phyloP scores from a whole-genome alignment of 2,113 vertebrate genomes.

The Chamaetylas fuelleborni region DNA sequence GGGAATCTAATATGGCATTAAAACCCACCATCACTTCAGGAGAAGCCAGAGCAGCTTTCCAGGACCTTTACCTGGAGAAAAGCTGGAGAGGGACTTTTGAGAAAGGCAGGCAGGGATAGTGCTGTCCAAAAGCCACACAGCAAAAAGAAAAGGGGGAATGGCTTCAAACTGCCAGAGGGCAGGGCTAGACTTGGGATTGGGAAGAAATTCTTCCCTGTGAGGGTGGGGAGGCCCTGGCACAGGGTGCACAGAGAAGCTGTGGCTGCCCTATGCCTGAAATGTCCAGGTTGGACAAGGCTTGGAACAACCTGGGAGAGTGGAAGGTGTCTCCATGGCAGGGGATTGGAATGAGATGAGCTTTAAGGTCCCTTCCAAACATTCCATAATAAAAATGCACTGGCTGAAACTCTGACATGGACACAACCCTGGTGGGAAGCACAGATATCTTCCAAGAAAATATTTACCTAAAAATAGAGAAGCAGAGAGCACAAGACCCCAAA shows the following conservation, averaged over 20 bases:
- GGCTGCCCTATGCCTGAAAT: neutral
- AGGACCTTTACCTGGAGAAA: neutral
- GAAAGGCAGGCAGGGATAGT: neutral
- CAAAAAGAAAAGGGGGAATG: neutral
- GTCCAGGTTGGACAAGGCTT: rapidly evolving
- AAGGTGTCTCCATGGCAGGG: neutral
- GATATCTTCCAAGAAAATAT: neutral
- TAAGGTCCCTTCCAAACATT: neutral
- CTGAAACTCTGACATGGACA: neutral
- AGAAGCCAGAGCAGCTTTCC: neutral
- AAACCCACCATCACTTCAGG: neutral
- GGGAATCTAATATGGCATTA: neutral
- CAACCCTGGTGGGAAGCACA: neutral
- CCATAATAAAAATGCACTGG: neutral
- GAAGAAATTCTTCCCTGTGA: neutral
- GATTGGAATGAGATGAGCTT: neutral
- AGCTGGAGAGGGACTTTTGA: neutral
- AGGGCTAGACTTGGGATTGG: neutral
- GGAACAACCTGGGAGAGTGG: neutral
- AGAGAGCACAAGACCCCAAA: neutral
- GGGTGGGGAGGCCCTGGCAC: neutral
- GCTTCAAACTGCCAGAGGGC: neutral
- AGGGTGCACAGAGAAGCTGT: neutral
- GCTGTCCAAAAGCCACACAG: neutral
- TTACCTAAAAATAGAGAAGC: neutral